phyloP scores from a whole-genome alignment of 2,888 invertebrate genomes.

The Dasypogon diadema region DNA sequence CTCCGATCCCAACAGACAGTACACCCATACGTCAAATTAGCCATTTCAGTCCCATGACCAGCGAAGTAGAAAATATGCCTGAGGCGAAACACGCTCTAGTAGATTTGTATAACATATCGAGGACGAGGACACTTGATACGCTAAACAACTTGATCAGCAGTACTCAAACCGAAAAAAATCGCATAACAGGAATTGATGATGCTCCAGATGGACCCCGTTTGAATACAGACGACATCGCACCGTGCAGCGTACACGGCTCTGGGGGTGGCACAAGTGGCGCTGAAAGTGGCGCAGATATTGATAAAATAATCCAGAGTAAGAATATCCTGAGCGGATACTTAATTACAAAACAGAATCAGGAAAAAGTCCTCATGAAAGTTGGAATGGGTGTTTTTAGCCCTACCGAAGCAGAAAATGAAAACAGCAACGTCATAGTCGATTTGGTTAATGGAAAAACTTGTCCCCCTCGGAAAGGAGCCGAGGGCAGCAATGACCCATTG shows the following conservation, averaged over 20 bases:
- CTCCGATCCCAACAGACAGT: slow-evolving; percentile 55
- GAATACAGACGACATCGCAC: neutral
- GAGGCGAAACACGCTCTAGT: slow-evolving; percentile 64
- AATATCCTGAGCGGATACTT: slow-evolving; percentile 59
- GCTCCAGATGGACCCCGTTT: neutral
- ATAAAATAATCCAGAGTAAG: slow-evolving; percentile 58
- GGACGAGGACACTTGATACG: slow-evolving; percentile 56
- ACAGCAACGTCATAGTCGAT: slow-evolving; percentile 44
- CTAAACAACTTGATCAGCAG: slow-evolving; percentile 31
- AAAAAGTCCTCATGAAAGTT: slow-evolving; percentile 47
- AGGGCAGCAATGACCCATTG: slow-evolving; percentile 18
- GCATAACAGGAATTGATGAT: slow-evolving; percentile 38
- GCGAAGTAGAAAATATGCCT: slow-evolving; percentile 64
- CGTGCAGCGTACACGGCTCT: neutral
- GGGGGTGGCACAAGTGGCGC: slow-evolving; percentile 27
- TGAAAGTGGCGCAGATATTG: slow-evolving; percentile 48
- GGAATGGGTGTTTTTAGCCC: slow-evolving; percentile 57
- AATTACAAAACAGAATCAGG: slow-evolving; percentile 59
- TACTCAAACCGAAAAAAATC: neutral
- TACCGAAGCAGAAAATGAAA: neutral
- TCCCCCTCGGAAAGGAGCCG: neutral
- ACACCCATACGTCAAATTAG: slow-evolving; percentile 27
- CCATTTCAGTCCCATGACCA: slow-evolving; percentile 43
- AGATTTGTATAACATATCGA: slow-evolving; percentile 63
- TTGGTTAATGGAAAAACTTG: slow-evolving; percentile 50